Conservation (phyloP, 2,888 invertebrate species). For the Chalcis sispes region DNA sequence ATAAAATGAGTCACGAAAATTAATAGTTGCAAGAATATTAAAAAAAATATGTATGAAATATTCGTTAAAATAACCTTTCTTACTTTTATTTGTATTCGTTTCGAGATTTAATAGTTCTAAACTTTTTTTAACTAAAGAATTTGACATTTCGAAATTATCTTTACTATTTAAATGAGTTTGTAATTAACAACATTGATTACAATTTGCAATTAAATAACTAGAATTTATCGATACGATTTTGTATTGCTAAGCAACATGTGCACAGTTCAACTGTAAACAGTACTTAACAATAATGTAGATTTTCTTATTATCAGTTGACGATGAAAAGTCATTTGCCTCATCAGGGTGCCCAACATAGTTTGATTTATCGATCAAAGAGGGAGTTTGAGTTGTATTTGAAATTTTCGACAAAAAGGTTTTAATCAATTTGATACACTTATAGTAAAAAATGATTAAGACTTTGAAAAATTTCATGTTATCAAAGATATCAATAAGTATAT, state of each 20-base stretch:
- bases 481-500: too few relatives aligned
- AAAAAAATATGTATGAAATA: conserved; percentile 1
- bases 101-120: conserved; percentile 78
- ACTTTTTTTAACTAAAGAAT: conserved; percentile 79
- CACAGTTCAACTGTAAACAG: too few relatives aligned
- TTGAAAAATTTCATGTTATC: too few relatives aligned
- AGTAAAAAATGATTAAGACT: too few relatives aligned
- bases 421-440: too few relatives aligned
- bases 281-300: neutral
- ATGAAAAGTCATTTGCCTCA: neutral
- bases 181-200: conserved; percentile 22
- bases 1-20: conserved; percentile 20
- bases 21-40: neutral
- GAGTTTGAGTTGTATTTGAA: too few relatives aligned
- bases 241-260: too few relatives aligned
- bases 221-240: too few relatives aligned
- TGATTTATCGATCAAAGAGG: too few relatives aligned
- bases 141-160: conserved; percentile 77
- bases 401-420: too few relatives aligned
- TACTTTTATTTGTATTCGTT: conserved; percentile 64
- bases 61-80: conserved; percentile 26
- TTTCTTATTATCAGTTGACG: conserved; percentile 1
- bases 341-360: too few relatives aligned
- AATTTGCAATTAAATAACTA: neutral
- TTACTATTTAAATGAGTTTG: neutral